These are phyloP conservation scores for Tenebrosternarchus preto DNA, from an alignment of 2,113 vertebrate genomes.

Conservation along the genomic window DNA sequence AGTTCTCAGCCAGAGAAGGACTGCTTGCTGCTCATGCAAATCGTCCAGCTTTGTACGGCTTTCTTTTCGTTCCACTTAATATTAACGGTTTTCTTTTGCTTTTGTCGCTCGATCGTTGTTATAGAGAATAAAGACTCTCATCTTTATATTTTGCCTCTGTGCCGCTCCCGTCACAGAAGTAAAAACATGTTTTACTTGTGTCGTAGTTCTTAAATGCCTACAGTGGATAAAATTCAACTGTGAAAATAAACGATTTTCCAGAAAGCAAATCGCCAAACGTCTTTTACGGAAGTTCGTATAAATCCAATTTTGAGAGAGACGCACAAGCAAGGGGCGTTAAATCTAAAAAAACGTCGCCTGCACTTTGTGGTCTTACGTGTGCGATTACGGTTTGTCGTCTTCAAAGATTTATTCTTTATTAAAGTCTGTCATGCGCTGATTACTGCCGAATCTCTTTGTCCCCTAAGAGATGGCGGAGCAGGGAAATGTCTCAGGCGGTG, in stretches of 20 bases:
- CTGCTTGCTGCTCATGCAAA: no score
- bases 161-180: no score
- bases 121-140: no score
- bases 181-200: no score
- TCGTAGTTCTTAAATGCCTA: background rate
- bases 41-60: no score
- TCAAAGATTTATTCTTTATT: constrained; percentile 27
- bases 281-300: constrained; percentile 20
- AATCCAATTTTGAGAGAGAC: constrained; percentile 35
- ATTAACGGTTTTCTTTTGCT: no score
- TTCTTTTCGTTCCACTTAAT: no score
- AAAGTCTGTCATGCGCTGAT: constrained; percentile 14
- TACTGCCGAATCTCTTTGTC: constrained; percentile 5
- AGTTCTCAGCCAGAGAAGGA: no score
- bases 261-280: background rate
- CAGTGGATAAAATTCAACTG: constrained; percentile 7
- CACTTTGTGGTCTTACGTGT: constrained; percentile 25
- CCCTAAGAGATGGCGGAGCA: background rate
- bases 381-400: background rate
- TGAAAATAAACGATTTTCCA: background rate
- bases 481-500: background rate
- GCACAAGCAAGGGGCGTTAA: constrained; percentile 17
- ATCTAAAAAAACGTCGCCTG: constrained; percentile 26
- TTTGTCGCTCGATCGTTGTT: no score
- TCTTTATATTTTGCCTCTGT: no score